Evolutionary conservation across 2,888 invertebrate genomes (phyloP), one percentile per base, ranked within the genome.

Genomic region (Therioaphis trifolii): DNA sequence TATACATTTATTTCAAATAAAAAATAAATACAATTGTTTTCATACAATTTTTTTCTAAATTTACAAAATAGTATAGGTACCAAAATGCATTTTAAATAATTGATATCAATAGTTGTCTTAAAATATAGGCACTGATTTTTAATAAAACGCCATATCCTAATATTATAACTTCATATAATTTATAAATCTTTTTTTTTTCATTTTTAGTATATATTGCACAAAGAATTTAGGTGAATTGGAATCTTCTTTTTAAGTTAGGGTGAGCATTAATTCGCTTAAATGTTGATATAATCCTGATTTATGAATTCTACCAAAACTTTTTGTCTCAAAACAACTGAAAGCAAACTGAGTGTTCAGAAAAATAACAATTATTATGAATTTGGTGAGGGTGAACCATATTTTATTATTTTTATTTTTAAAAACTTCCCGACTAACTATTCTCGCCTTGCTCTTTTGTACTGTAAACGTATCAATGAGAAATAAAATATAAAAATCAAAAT

Each of bases 221-320:
- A 29, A 12, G 7, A 27, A 29, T n/a, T n/a, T 21, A 76, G 15
- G 18, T 68, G 40, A 66, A 78, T 78, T 52, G 29, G 66, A 29
- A 24, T 46, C 27, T 77, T 29, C 9, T 55, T 77, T 78, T 68
- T 52, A 68, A 5, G 24, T 66, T 35, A 40, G 24, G 78, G 52
- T 58, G 69, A 58, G 4, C 43, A 58, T 71, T 55, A 79, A 71
- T 71, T 79, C 71, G 21, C 43, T 12, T 79, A 58, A 71, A 55
- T n/a, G 40, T 46, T 71, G 21, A 43, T 29, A 29, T 79, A 71
- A 79, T 71, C 71, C 29, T 71, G 71, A 79, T 69, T 79, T 79
- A 79, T 79, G 79, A 79, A 71, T 71, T 79, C 7, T 46, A 58
- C 1, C n/a, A 79, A 78, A 79, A 79, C 79, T 79, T 79, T 79